Conservation (phyloP, 2,797 vertebrate genomes). For the Rhadinocentrus ornatus region DNA sequence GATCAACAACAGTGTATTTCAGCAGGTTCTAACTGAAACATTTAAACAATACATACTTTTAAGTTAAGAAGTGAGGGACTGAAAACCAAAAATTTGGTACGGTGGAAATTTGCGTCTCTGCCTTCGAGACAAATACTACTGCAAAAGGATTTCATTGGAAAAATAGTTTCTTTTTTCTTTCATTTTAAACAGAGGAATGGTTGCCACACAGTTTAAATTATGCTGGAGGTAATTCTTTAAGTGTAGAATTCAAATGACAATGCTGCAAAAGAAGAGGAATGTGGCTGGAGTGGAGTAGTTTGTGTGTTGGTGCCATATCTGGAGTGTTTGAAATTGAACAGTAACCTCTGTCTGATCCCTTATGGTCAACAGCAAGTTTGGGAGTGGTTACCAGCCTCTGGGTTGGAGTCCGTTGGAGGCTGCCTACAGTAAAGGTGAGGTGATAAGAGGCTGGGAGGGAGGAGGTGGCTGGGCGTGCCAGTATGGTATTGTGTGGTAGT, state of each 20-base stretch:
- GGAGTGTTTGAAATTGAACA: slow-evolving; percentile 66
- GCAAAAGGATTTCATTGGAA: slow-evolving; percentile 74
- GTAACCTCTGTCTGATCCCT: slow-evolving; percentile 53
- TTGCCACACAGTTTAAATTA: slow-evolving; percentile 69
- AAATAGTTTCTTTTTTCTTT: slow-evolving; percentile 47
- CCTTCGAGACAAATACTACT: slow-evolving; percentile 67
- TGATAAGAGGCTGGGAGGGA: slow-evolving; percentile 29
- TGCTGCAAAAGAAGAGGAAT: slow-evolving; percentile 76
- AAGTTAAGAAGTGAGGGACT: slow-evolving; percentile 72
- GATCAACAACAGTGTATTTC: slow-evolving; percentile 70
- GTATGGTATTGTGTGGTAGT: slow-evolving; percentile 63
- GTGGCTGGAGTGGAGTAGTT: slow-evolving; percentile 69
- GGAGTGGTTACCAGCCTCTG: slow-evolving; percentile 29
- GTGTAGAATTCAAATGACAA: slow-evolving; percentile 60
- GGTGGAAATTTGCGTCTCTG: slow-evolving; percentile 63
- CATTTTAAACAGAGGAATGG: slow-evolving; percentile 75
- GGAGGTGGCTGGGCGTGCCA: slow-evolving; percentile 52
- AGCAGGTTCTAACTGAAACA: slow-evolving; percentile 78
- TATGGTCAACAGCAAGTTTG: slow-evolving; percentile 34
- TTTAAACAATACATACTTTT: slow-evolving; percentile 74
- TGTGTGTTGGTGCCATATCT: slow-evolving; percentile 61
- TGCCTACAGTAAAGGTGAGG: slow-evolving; percentile 56
- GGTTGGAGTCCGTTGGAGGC: slow-evolving; percentile 42
- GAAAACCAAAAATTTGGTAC: slow-evolving; percentile 64
- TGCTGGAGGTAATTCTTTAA: slow-evolving; percentile 61